These are phyloP conservation scores for Scarus forsteni DNA, from an alignment of 2,797 vertebrate genomes.

Conservation along the genomic window DNA sequence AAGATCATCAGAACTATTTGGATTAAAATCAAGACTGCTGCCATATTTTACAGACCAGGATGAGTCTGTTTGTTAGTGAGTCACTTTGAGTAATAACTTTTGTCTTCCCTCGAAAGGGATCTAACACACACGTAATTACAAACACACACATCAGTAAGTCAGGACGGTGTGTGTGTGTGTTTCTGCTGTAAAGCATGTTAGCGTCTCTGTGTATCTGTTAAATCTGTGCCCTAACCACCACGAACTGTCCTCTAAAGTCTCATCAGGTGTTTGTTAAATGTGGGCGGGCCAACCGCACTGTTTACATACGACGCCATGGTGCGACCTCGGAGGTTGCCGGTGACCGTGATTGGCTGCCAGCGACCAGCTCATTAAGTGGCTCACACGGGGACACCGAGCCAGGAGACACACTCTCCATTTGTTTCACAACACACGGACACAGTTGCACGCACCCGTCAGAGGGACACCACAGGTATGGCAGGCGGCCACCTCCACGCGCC, in stretches of 20 bases:
- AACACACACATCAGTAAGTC: conserved; percentile 22
- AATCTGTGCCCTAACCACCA: conserved; percentile 40
- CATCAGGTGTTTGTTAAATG: conserved; percentile 65
- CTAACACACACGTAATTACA: conserved; percentile 15
- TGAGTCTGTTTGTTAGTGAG: conserved; percentile 10
- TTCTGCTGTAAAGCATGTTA: conserved; percentile 17
- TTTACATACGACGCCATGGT: conserved; percentile 68
- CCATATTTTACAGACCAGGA: no score
- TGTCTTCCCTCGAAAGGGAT: conserved; percentile 26
- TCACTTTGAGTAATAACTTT: conserved; percentile 18
- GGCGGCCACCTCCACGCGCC: conserved; percentile 36
- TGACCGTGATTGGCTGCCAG: conserved; percentile 73
- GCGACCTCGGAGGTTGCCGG: conserved; percentile 63
- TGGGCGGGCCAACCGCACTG: conserved; percentile 55
- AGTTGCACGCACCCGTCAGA: conserved; percentile 67
- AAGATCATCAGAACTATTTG: no score
- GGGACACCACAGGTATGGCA: conserved; percentile 62
- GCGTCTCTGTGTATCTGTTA: conserved; percentile 33
- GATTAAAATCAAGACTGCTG: no score
- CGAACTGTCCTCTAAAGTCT: conserved; percentile 55
- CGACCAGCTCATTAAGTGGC: conserved; percentile 67
- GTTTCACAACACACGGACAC: conserved; percentile 77
- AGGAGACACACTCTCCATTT: conserved; percentile 76
- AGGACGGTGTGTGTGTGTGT: conserved; percentile 35
- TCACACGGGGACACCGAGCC: conserved; percentile 46